phyloP scores from a whole-genome alignment of 1,140 invertebrate genomes.

The Brachionus sp. region DNA sequence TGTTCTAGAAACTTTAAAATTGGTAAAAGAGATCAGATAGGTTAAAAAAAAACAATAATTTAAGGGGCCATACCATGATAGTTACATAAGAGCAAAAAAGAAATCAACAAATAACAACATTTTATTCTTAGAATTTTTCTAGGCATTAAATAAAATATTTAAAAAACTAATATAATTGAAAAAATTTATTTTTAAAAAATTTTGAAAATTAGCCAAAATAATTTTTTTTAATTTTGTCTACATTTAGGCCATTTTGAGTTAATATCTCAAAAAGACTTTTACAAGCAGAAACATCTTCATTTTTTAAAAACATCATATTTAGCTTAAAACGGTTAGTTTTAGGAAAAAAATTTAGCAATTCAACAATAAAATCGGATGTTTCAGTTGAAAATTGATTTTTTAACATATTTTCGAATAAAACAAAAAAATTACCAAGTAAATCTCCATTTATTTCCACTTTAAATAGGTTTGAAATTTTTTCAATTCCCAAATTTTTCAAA shows the following conservation, averaged over 20 bases:
- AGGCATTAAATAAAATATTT: neutral
- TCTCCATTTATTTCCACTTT: slow-evolving; percentile 25
- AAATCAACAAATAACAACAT: too few species aligned
- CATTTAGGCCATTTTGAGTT: neutral
- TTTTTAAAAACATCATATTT: slow-evolving; percentile 39
- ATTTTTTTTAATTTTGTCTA: neutral
- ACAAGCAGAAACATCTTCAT: neutral
- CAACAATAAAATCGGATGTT: neutral
- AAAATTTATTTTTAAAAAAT: neutral
- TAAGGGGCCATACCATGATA: too few species aligned
- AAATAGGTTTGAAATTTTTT: neutral
- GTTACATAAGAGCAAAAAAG: too few species aligned
- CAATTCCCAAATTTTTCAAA: slow-evolving; percentile 6
- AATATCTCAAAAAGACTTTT: neutral
- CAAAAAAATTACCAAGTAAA: slow-evolving; percentile 12
- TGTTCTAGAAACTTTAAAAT: too few species aligned
- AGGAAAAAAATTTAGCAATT: neutral
- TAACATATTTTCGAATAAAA: neutral
- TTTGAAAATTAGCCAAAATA: neutral
- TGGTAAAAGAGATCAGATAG: too few species aligned
- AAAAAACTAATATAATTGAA: neutral
- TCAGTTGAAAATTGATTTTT: neutral
- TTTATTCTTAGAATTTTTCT: too few species aligned
- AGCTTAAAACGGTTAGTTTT: neutral
- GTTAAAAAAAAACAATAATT: too few species aligned